Base-by-base conservation (phyloP, 2,113 vertebrate genomes). In the Marmota flaviventris region DNA sequence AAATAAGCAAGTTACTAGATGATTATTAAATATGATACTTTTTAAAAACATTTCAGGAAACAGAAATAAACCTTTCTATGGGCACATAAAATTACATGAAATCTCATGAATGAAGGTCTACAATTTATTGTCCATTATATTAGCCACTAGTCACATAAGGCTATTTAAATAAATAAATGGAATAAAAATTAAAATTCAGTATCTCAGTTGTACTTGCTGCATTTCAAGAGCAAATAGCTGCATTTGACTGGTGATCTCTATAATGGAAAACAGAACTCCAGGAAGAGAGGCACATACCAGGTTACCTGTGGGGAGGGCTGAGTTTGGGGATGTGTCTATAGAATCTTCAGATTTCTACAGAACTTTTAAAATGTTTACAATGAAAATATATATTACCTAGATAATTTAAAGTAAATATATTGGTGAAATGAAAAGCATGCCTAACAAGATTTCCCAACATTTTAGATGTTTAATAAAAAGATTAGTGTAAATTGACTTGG, bases 391-490 rank as follows among this genome's bases (percentile, higher is more conserved):
- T 37, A 53, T 72, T 70, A n/a, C 51, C 1, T 85, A 39, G 13
- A 27, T 70, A 69, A 85, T 88, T 92, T 94, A 63, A 84, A 90
- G 83, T 61, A 22, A 88, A 53, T 67, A 34, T 5, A 45, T 88
- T 90, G 81, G 13, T 90, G 89, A 93, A 89, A 51, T 63, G 72
- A 20, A 89, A 82, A 63, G 10, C 67, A 90, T 89, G n/a, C 51
- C 11, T n/a, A 79, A 1, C 9, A 75, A 37, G 51, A 76, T 96
- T 95, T 87, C 25, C 77, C 82, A 78, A 61, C 13, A 75, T 75
- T 89, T 67, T 34, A 56, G 20, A 61, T n/a, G 56, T 92, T 70
- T 6, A 78, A 8, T 51, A 24, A 11, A 27, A 77, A 53, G 37
- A 72, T 65, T 10, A 75, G 18, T 45, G 13, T 37, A 85, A 65